Evolutionary conservation across 2,113 vertebrate genomes (phyloP).

Genomic region (Tetraodon nigroviridis): DNA sequence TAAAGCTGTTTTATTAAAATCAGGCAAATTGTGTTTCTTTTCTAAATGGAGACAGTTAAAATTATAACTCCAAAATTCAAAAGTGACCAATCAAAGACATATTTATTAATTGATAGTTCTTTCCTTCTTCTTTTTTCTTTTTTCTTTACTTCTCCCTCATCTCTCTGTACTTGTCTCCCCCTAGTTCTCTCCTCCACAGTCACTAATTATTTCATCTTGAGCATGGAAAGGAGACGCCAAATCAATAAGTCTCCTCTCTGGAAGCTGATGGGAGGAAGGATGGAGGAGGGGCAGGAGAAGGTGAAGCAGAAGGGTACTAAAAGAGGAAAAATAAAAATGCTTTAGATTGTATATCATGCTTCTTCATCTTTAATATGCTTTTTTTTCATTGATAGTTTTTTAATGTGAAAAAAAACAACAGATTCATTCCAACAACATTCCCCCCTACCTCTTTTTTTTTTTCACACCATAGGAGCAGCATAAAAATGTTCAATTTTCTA

Average conservation of each 20-base stretch:
- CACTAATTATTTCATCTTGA: constrained; percentile 67
- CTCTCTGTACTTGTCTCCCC: constrained; percentile 5
- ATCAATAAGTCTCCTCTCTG: constrained; percentile 64
- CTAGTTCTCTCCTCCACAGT: constrained; percentile 44
- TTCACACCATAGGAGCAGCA: background rate
- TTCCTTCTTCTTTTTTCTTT: background rate
- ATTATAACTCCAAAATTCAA: too few species aligned
- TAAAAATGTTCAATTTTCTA: too few species aligned
- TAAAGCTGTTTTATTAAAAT: background rate
- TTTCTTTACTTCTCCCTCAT: background rate
- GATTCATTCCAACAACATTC: background rate
- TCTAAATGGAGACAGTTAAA: background rate
- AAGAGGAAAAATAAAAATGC: constrained; percentile 14
- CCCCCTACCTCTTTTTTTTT: background rate
- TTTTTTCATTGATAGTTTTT: constrained; percentile 6
- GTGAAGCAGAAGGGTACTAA: constrained; percentile 20
- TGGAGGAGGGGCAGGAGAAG: constrained; percentile 11
- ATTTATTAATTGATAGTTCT: too few species aligned
- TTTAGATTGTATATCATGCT: background rate
- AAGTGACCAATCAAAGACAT: too few species aligned
- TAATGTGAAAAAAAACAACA: background rate
- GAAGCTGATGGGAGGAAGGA: constrained; percentile 21
- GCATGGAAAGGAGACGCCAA: constrained; percentile 59
- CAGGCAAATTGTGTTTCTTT: background rate
- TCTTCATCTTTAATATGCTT: background rate